Evolutionary conservation across 1,140 invertebrate species (phyloP).

Genomic region (Goniozus legneri): DNA sequence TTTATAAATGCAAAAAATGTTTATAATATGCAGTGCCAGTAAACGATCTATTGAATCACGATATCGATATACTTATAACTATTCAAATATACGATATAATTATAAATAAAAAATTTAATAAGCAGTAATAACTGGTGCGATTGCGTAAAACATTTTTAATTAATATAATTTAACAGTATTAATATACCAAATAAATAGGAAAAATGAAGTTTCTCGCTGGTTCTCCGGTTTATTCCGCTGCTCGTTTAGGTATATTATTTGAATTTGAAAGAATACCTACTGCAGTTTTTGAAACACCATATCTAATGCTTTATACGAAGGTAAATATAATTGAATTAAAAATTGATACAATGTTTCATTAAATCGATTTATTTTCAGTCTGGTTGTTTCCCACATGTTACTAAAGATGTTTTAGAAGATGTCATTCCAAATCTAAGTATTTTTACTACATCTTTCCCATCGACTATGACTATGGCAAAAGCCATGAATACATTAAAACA

Average conservation of each 20-base stretch:
- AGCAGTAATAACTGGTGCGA: no score
- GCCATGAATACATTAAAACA: conserved; percentile 51
- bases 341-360: neutral
- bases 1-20: no score
- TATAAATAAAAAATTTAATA: no score
- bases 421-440: conserved; percentile 53
- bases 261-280: conserved; percentile 50
- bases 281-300: conserved; percentile 53
- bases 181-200: no score
- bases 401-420: conserved; percentile 62
- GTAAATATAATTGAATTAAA: conserved; percentile 35
- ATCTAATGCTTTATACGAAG: conserved; percentile 56
- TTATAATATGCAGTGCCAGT: no score
- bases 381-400: conserved; percentile 64
- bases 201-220: no score
- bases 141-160: no score
- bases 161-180: no score
- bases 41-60: no score
- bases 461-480: conserved; percentile 56
- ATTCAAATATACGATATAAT: no score
- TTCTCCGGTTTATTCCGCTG: no score
- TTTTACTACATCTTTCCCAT: conserved; percentile 59
- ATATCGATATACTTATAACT: no score
- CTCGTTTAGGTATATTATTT: conserved; percentile 55
- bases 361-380: conserved; percentile 41